These are phyloP conservation scores for Idaea biselata DNA, from an alignment of 2,888 invertebrate species.

Conservation along the genomic window DNA sequence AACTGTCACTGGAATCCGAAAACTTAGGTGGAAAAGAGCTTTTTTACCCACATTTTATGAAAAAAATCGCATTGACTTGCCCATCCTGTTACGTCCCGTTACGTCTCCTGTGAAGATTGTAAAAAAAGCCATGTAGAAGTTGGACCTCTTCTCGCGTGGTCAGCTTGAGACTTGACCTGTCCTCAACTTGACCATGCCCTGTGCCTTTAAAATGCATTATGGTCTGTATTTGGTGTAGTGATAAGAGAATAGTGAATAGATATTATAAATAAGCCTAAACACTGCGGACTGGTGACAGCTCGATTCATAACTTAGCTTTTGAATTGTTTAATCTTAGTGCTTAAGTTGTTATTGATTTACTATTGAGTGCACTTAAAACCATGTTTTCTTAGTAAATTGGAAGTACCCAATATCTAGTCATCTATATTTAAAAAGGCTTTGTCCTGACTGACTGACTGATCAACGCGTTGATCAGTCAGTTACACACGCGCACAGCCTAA, in stretches of 20 bases:
- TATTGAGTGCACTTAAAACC: not conserved
- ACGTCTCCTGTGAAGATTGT: no score
- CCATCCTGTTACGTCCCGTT: no score
- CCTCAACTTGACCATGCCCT: not conserved
- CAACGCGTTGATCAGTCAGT: no score
- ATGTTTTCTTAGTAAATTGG: not conserved
- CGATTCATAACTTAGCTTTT: not conserved
- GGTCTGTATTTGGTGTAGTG: conserved; percentile 28
- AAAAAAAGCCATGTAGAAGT: no score
- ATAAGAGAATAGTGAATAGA: conserved; percentile 30
- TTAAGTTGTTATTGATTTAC: not conserved
- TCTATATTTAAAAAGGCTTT: no score
- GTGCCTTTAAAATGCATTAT: conserved; percentile 10
- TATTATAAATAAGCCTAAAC: conserved; percentile 27
- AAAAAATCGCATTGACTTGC: no score
- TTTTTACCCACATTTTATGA: no score
- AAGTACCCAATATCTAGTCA: not conserved
- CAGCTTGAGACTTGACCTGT: not conserved
- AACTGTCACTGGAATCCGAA: no score
- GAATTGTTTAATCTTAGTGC: not conserved
- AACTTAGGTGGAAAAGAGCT: no score
- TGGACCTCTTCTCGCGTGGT: not conserved
- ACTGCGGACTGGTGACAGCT: conserved; percentile 11
- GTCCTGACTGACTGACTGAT: no score
- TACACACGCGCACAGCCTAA: no score